Evolutionary conservation across 2,797 vertebrate species (phyloP).

Genomic region (Etheostoma nigrum): DNA sequence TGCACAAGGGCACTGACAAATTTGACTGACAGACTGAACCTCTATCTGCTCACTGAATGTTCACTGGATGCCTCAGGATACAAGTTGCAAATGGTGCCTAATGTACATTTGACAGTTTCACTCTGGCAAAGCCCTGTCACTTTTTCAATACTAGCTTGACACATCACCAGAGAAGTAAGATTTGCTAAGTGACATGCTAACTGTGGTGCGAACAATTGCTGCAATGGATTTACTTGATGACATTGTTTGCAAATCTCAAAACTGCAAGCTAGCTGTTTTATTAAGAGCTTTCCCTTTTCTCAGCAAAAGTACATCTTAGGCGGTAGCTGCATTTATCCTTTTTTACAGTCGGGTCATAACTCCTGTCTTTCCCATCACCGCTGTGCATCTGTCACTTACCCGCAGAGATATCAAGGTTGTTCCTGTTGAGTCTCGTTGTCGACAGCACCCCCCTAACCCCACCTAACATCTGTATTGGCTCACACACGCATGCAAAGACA

Average conservation of each 20-base stretch:
- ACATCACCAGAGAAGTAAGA: neutral
- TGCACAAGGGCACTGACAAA: conserved; percentile 32
- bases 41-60: conserved; percentile 29
- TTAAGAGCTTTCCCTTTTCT: conserved; percentile 43
- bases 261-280: conserved; percentile 67
- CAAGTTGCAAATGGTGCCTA: neutral
- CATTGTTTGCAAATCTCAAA: conserved; percentile 62
- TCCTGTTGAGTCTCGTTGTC: conserved; percentile 45
- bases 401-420: conserved; percentile 61
- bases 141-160: neutral
- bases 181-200: conserved; percentile 34
- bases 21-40: conserved; percentile 3
- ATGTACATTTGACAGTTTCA: neutral
- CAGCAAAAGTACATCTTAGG: conserved; percentile 48
- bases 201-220: conserved; percentile 29
- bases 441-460: conserved; percentile 15
- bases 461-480: conserved; percentile 41
- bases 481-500: conserved; percentile 28
- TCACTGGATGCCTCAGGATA: conserved; percentile 12
- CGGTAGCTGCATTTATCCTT: conserved; percentile 55
- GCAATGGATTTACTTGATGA: conserved; percentile 57
- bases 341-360: conserved; percentile 64
- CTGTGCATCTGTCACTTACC: conserved; percentile 68
- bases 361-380: conserved; percentile 55
- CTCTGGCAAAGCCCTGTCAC: neutral